Conservation (phyloP, 53 echinoderm and acorn worm species). For the Temnopleurus reevesii region DNA sequence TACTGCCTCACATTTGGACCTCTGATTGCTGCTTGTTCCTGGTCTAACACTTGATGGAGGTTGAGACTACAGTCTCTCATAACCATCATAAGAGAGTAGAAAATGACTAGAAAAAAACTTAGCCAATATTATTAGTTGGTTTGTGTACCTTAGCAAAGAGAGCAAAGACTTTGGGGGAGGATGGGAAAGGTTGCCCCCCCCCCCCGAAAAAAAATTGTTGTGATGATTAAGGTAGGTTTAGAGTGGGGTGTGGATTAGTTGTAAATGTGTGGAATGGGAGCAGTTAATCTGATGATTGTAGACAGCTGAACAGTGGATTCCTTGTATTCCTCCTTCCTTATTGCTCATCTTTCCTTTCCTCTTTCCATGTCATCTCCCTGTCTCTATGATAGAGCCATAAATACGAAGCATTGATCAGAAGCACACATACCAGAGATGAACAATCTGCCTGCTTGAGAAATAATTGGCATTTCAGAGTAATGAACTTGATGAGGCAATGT, state of each 20-base stretch:
- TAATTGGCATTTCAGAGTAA: conserved; percentile 60
- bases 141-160: not conserved
- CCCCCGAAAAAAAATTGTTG: not conserved
- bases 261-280: conserved; percentile 59
- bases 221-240: conserved; percentile 23
- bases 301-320: conserved; percentile 52
- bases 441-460: conserved; percentile 47
- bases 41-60: not conserved
- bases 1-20: conserved; percentile 5
- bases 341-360: not conserved
- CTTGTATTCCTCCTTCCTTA: conserved; percentile 16
- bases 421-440: conserved; percentile 32
- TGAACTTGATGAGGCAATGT: conserved; percentile 57
- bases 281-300: conserved; percentile 57
- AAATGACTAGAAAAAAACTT: conserved; percentile 18
- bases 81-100: not conserved
- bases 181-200: conserved; percentile 1
- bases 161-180: not conserved
- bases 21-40: not conserved
- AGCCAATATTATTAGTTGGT: not conserved
- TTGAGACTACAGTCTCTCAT: not conserved
- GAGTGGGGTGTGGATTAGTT: conserved; percentile 53
- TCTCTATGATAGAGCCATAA: conserved; percentile 38
- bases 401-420: conserved; percentile 37
- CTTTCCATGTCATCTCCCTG: conserved; percentile 5